Evolutionary conservation across 2,888 invertebrate species (phyloP).

Genomic region (Neuroscelio doddi): DNA sequence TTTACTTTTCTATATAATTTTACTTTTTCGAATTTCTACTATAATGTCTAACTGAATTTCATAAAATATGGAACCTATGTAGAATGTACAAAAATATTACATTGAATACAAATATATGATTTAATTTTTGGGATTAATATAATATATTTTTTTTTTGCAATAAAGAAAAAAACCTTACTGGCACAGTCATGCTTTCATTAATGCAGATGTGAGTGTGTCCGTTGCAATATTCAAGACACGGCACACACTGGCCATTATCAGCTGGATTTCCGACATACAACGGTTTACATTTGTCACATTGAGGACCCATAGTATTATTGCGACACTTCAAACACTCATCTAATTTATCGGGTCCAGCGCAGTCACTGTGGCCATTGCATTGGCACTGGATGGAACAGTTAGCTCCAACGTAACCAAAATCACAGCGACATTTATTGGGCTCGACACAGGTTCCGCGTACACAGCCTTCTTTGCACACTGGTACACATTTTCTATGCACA

Average conservation of each 20-base stretch:
- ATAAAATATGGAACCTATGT: too few relatives aligned
- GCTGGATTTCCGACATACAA: constrained; percentile 93
- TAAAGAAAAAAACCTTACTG: too few relatives aligned
- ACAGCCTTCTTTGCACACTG: constrained; percentile 88
- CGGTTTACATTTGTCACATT: constrained; percentile 92
- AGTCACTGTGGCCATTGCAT: constrained; percentile 95
- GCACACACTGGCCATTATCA: constrained; percentile 87
- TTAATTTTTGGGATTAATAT: too few relatives aligned
- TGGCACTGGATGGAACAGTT: constrained; percentile 95
- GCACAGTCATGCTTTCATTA: constrained; percentile 73
- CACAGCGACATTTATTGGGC: constrained; percentile 89
- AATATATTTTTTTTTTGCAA: too few relatives aligned
- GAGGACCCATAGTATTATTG: constrained; percentile 94
- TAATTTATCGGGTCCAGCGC: constrained; percentile 88
- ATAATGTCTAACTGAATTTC: too few relatives aligned
- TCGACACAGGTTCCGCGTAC: constrained; percentile 88
- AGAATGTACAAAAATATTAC: too few relatives aligned
- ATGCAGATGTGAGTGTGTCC: constrained; percentile 90
- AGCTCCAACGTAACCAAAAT: constrained; percentile 95
- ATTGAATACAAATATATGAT: too few relatives aligned
- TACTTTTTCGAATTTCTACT: too few relatives aligned
- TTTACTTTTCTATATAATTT: too few relatives aligned
- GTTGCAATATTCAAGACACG: constrained; percentile 91
- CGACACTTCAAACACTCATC: constrained; percentile 88
- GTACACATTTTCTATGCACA: constrained; percentile 79